phyloP scores from a whole-genome alignment of 2,113 vertebrate genomes.

The Verasper variegatus region DNA sequence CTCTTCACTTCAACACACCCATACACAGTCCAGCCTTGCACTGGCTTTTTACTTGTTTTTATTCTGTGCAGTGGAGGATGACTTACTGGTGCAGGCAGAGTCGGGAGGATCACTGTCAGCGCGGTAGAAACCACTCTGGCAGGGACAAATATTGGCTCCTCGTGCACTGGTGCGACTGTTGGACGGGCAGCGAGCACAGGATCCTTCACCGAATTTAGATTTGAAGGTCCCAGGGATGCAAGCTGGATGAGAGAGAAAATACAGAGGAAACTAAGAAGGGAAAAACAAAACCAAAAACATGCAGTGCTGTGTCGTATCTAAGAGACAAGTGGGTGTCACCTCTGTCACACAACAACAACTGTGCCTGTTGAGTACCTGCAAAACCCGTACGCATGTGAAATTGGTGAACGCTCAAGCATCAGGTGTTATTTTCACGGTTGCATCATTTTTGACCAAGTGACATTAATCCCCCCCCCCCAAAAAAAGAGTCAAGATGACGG shows the following conservation, averaged over 20 bases:
- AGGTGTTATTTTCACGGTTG: constrained; percentile 51
- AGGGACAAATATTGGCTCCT: constrained; percentile 91
- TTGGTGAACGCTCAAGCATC: constrained; percentile 40
- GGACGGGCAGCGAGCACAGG: constrained; percentile 90
- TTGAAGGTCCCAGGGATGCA: constrained; percentile 93
- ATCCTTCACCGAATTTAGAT: constrained; percentile 92
- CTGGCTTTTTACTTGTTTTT: background rate
- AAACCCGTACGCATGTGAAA: constrained; percentile 33
- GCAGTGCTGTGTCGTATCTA: constrained; percentile 36
- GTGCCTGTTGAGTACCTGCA: constrained; percentile 13
- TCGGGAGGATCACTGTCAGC: constrained; percentile 91
- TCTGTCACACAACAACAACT: constrained; percentile 43
- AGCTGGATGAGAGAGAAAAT: constrained; percentile 75
- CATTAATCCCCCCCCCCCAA: constrained; percentile 62
- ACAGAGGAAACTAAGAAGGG: constrained; percentile 40
- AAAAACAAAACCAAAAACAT: background rate
- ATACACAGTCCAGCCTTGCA: background rate
- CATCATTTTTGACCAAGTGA: constrained; percentile 51
- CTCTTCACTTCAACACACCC: background rate
- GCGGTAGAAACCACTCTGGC: constrained; percentile 91
- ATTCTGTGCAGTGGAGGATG: constrained; percentile 14
- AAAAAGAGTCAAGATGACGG: constrained; percentile 61
- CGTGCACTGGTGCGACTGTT: constrained; percentile 90
- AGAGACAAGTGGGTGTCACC: constrained; percentile 52
- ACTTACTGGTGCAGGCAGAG: constrained; percentile 95